Evolutionary conservation across 2,888 invertebrate genomes (phyloP), one percentile per base, ranked within the genome.

Genomic region (Chrysolina oricalcia): DNA sequence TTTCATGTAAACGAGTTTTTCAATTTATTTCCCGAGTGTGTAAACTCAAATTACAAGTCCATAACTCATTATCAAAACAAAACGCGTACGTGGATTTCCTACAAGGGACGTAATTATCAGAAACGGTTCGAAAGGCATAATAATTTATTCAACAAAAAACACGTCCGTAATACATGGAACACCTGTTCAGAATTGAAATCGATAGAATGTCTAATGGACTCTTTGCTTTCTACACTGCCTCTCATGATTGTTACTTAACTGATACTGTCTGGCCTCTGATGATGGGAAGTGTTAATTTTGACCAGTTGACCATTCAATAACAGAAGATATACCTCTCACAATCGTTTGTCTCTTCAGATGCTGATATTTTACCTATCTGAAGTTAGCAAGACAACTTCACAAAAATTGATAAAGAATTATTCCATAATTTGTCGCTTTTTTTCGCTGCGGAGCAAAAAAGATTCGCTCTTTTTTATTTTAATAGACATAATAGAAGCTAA

Each of bases 101-200:
- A 68, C 73, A 70, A 63, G 73, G 73, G 65, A 70, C 72, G 70
- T 73, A 78, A 78, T 78, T 78, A 78, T 74, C 70, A 76, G 72
- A 74, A 77, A 74, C 59, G 27, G 74, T 64, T 74, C 64, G 77
- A 75, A 65, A 65, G 69, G 75, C 67, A 48, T 74, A 74, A 76
- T 78, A 74, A 78, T 76, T 76, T 75, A 76, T 76, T 73, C 72
- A 70, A 69, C 40, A 74, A 74, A 74, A 66, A 74, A 71, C 70
- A 50, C 35, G 70, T 70, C 65, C 59, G 65, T 70, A 70, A 66
- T 70, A 63, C 48, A 41, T 70, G 59, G 74, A 65, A 50, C 75
- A 75, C 75, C 72, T 75, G 75, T 75, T 64, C 43, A n/a, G 75
- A 75, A 75, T 75, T 41, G 65, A 59, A 64, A 75, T 71, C 63